Evolutionary conservation across 2,888 invertebrate genomes (phyloP).

Genomic region (Campoletis raptor): DNA sequence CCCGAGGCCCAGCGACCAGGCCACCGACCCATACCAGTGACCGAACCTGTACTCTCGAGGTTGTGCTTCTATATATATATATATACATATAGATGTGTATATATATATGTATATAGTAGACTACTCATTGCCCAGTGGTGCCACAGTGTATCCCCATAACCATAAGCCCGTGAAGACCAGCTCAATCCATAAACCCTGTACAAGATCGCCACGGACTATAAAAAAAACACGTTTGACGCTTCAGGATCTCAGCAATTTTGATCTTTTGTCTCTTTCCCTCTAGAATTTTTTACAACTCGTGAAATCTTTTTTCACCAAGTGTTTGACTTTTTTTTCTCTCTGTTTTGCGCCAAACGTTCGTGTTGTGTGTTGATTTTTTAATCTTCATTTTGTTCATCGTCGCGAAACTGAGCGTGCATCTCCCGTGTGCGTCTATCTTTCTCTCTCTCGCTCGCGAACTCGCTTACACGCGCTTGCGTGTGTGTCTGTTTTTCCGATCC

Average conservation of each 20-base stretch:
- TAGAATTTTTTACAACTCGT: background rate
- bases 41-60: slow-evolving; percentile 69
- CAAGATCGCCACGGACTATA: slow-evolving; percentile 38
- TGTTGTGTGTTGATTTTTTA: slow-evolving; percentile 23
- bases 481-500: background rate
- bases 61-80: slow-evolving; percentile 38
- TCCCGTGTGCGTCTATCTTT: slow-evolving; percentile 30
- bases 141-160: slow-evolving; percentile 51
- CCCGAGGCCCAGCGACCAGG: slow-evolving; percentile 75
- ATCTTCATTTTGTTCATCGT: background rate
- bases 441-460: slow-evolving; percentile 3
- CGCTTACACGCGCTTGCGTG: slow-evolving; percentile 37
- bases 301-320: slow-evolving; percentile 9
- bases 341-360: background rate
- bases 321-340: background rate
- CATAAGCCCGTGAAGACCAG: slow-evolving; percentile 50
- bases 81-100: background rate
- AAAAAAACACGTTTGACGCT: slow-evolving; percentile 58
- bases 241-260: slow-evolving; percentile 40
- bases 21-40: slow-evolving; percentile 78
- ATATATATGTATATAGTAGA: slow-evolving; percentile 10
- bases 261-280: slow-evolving; percentile 2
- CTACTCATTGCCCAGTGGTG: slow-evolving; percentile 45
- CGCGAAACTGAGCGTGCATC: slow-evolving; percentile 42
- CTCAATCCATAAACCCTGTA: slow-evolving; percentile 56